Evolutionary conservation across 2,113 vertebrate species (phyloP).

Genomic region (Cettia cetti): DNA sequence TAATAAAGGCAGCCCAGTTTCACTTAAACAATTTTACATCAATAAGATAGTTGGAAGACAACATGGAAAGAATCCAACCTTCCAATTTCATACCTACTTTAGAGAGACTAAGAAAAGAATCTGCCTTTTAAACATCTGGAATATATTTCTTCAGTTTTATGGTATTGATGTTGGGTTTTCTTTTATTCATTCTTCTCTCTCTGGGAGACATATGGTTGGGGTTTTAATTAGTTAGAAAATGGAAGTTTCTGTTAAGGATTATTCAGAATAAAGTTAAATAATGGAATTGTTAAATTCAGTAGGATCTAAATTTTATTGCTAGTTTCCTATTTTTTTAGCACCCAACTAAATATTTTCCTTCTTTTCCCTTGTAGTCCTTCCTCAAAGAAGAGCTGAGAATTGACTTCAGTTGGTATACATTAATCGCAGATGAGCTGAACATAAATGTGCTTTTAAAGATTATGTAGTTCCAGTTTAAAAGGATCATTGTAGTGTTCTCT

Average conservation of each 20-base stretch:
- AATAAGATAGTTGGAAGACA: slow-evolving; percentile 7
- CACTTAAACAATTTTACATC: slow-evolving; percentile 6
- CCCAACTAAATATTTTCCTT: background rate
- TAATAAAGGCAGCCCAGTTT: background rate
- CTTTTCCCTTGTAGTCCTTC: background rate
- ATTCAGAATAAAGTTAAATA: background rate
- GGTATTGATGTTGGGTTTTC: background rate
- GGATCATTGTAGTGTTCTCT: background rate
- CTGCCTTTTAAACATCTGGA: slow-evolving; percentile 15
- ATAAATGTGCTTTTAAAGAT: background rate
- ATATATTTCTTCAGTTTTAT: slow-evolving; percentile 15
- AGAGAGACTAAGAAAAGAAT: background rate
- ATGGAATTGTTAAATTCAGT: background rate
- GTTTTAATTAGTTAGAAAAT: slow-evolving; percentile 30
- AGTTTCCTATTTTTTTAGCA: background rate
- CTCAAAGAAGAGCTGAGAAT: background rate
- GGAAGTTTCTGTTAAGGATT: background rate
- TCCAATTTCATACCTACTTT: slow-evolving; percentile 9
- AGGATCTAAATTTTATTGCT: background rate
- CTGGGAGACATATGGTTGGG: background rate
- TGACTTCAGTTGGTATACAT: background rate
- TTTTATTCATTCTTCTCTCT: background rate
- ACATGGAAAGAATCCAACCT: background rate
- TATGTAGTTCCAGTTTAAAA: background rate
- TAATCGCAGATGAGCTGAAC: background rate